Percentiles rank a stretch among this genome's conserved stretches.
These are phyloP conservation scores for Epizoanthus scotinus DNA, from an alignment of 92 coral and sea anemone species.

Conservation along the genomic window DNA sequence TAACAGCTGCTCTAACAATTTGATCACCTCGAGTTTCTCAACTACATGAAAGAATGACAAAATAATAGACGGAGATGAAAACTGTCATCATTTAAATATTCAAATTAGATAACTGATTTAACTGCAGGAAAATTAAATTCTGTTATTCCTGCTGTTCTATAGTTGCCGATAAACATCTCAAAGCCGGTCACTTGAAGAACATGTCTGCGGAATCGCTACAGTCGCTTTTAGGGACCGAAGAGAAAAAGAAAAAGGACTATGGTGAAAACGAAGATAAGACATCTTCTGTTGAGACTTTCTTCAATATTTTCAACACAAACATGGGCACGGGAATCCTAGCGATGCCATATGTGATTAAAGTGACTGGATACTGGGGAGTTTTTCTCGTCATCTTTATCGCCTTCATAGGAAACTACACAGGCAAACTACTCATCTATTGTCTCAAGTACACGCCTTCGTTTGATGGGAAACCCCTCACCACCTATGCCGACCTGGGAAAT, in stretches of 20 bases:
- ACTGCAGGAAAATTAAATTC: slow-evolving; percentile 17
- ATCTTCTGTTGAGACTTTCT: slow-evolving; percentile 77
- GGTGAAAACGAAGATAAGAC: slow-evolving; percentile 58
- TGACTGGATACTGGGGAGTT: slow-evolving; percentile 92
- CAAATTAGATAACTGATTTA: slow-evolving; percentile 29
- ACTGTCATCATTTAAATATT: slow-evolving; percentile 5
- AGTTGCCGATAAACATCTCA: neutral
- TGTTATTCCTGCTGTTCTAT: slow-evolving; percentile 20
- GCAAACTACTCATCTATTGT: slow-evolving; percentile 82
- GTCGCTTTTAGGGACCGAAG: slow-evolving; percentile 46
- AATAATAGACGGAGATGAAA: no score
- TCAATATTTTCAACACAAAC: slow-evolving; percentile 86
- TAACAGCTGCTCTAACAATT: neutral
- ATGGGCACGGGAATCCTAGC: slow-evolving; percentile 95
- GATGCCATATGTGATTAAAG: slow-evolving; percentile 84
- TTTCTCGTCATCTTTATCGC: slow-evolving; percentile 73
- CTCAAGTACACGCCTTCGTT: slow-evolving; percentile 80
- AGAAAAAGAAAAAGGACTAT: slow-evolving; percentile 27
- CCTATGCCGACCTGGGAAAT: slow-evolving; percentile 88
- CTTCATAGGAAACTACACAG: slow-evolving; percentile 84
- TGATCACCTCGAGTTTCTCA: neutral
- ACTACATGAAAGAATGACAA: neutral
- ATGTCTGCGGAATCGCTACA: slow-evolving; percentile 40
- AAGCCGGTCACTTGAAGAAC: neutral
- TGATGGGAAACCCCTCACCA: slow-evolving; percentile 64